These are phyloP conservation scores for Cyanistes caeruleus DNA, from an alignment of 2,113 vertebrate genomes.

Conservation along the genomic window DNA sequence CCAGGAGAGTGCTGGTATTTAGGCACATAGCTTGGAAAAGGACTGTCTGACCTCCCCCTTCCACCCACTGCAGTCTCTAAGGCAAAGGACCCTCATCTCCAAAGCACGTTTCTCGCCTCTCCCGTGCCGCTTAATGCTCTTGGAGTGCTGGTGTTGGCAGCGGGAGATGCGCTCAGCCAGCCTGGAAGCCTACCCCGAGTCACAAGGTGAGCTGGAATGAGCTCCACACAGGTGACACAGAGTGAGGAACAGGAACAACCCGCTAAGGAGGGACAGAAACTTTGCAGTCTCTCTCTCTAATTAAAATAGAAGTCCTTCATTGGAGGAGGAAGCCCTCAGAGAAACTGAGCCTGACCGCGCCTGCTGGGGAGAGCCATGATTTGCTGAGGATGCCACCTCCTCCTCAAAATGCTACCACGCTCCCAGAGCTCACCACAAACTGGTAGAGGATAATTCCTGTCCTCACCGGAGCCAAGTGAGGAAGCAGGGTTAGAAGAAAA, in stretches of 20 bases:
- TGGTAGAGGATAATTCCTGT: not conserved
- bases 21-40: conserved; percentile 32
- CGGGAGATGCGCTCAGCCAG: not conserved
- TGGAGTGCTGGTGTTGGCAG: conserved; percentile 13
- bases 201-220: not conserved
- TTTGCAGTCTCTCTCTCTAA: not conserved
- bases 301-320: conserved; percentile 1
- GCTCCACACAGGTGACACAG: not conserved
- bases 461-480: not conserved
- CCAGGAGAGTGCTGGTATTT: conserved; percentile 45
- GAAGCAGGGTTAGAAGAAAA: not conserved
- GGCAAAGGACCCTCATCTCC: not conserved
- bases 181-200: not conserved
- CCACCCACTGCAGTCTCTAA: conserved; percentile 23
- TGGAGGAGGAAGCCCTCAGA: conserved; percentile 26
- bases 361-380: not conserved
- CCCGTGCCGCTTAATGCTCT: not conserved
- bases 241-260: not conserved
- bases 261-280: not conserved
- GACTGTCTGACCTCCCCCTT: not conserved
- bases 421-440: not conserved
- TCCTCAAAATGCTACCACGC: not conserved
- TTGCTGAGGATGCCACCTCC: not conserved
- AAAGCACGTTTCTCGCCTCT: not conserved
- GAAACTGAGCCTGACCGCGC: not conserved